Evolutionary conservation across 2,888 invertebrate species (phyloP), one percentile per base, ranked within the genome.

Genomic region (Lithophane semibrunnea): DNA sequence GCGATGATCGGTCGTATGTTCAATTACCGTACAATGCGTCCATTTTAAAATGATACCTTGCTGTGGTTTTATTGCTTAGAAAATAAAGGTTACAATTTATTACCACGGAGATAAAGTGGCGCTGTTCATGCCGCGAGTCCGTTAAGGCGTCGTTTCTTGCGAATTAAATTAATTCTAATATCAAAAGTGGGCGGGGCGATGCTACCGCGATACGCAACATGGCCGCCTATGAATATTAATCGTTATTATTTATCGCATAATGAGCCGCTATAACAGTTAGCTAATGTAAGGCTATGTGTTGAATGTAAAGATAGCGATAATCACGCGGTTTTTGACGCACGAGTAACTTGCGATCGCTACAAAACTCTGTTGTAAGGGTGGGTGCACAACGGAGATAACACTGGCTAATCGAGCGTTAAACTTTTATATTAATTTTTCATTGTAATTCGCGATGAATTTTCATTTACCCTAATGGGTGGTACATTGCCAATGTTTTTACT

Each of bases 181-280:
- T 89, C 90, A 90, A 90, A 92, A 91, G 91, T 89, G 89, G 95
- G 94, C 92, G 94, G 89, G 89, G 91, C 91, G 88, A 90, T 88
- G 93, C 94, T 92, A 92, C 95, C 87, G 92, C 91, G 93, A 92
- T 94, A 94, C 95, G 94, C 94, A 93, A 91, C 88, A 93, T 92
- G 92, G 92, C 91, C 83, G 87, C 82, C 86, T 75, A 83, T 89
- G 93, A 93, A 93, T 93, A 92, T 93, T 94, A 92, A 94, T 94
- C 83, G 89, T 87, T 88, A 91, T 93, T 92, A 93, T 94, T 93
- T 92, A 94, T 94, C 90, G 90, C 77, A 89, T 93, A 92, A 92
- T 91, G 89, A 92, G 89, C 86, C 86, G 88, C 88, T 90, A 89
- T 85, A 89, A 88, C 85, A 82, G 86, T 75, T 80, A 56, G 75